A percentile compares a stretch with the other conserved stretches of the same genome.
Conservation (phyloP, 2,797 vertebrate species). For the Cryptoprocta ferox region DNA sequence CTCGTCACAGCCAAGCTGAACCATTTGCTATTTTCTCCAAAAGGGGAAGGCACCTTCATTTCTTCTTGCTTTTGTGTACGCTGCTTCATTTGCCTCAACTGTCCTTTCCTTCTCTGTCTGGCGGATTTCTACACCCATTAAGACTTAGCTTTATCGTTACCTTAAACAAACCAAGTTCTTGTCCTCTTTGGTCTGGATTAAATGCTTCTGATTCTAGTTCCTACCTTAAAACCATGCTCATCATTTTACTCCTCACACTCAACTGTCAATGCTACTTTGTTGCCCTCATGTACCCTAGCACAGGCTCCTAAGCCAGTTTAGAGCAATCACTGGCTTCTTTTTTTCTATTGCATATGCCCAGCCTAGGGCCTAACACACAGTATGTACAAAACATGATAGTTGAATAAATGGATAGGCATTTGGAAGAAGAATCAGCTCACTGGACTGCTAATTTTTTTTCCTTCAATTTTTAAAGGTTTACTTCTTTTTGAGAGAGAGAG, state of each 20-base stretch:
- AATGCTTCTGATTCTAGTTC: background rate
- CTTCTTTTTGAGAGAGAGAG: no score
- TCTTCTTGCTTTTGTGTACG: background rate
- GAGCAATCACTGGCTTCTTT: background rate
- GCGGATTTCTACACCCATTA: background rate
- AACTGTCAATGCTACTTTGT: background rate
- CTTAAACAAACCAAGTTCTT: background rate
- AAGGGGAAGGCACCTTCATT: background rate
- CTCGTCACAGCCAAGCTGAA: background rate
- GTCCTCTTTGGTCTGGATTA: background rate
- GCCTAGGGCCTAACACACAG: no score
- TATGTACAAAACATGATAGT: background rate
- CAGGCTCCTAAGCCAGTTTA: background rate
- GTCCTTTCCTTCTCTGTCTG: background rate
- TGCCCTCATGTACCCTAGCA: rapidly evolving
- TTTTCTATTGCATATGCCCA: background rate
- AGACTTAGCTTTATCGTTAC: background rate
- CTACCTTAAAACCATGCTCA: background rate
- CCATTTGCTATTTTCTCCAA: background rate
- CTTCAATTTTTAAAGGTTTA: no score
- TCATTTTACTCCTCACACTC: background rate
- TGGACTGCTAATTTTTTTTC: no score
- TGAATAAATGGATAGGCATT: background rate
- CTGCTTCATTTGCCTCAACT: background rate
- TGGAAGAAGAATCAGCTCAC: background rate